Conservation (phyloP, 2,888 invertebrate genomes). For the Lasius fuliginosus region DNA sequence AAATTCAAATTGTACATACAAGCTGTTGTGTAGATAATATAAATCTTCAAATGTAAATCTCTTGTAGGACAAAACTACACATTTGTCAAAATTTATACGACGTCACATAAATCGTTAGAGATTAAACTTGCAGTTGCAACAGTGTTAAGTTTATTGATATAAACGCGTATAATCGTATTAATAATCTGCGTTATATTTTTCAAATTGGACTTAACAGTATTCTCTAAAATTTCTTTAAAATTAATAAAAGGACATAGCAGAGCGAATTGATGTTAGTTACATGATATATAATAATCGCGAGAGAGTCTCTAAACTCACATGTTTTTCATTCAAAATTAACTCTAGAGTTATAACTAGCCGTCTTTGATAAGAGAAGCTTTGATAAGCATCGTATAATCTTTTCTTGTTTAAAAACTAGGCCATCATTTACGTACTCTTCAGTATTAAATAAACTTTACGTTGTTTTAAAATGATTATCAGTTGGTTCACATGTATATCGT, state of each 20-base stretch:
- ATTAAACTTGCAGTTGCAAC: background rate
- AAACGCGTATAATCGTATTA: background rate
- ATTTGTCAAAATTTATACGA: constrained; percentile 12
- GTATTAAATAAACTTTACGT: constrained; percentile 33
- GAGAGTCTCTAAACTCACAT: background rate
- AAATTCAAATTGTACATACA: constrained; percentile 10
- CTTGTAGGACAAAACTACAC: constrained; percentile 3
- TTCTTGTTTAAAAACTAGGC: constrained; percentile 66
- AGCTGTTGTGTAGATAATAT: background rate
- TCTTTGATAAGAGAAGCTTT: constrained; percentile 65
- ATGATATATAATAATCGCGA: background rate
- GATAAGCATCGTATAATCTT: constrained; percentile 65
- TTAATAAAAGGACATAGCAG: background rate
- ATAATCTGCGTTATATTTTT: background rate
- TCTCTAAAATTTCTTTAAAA: constrained; percentile 15
- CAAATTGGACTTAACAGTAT: background rate
- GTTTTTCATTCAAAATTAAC: constrained; percentile 14
- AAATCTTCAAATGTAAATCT: constrained; percentile 20
- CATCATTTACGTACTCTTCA: constrained; percentile 47
- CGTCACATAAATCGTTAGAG: constrained; percentile 17
- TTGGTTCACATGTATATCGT: background rate
- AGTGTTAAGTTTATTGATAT: constrained; percentile 7
- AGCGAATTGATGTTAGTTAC: background rate
- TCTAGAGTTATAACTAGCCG: background rate
- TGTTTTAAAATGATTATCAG: constrained; percentile 27